Evolutionary conservation across 1,140 invertebrate species (phyloP), one percentile per base, ranked within the genome.

Genomic region (Diorhabda elongata): DNA sequence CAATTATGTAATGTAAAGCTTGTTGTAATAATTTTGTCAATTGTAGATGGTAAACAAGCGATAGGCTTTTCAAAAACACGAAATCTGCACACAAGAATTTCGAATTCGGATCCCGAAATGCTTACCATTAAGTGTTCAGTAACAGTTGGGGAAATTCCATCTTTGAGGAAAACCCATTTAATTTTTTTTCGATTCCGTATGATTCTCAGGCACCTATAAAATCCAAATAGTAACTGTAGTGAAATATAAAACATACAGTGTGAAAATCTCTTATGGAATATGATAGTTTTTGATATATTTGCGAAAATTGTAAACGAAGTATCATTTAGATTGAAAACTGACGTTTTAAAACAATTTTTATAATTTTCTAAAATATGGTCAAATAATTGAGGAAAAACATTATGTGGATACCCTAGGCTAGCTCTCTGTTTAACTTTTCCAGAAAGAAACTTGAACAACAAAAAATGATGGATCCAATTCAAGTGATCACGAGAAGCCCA

Each of bases 121-220:
- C 69, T 81, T 82, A 0, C 83, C 82, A 78, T 84, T 82, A 6
- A 84, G 74, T 26, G 82, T 76, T 45, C 78, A 77, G 42, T 77
- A 62, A 70, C 79, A 81, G 75, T 81, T 76, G 41, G 78, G 77
- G 26, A 67, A 67, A 52, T 67, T 67, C 41, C 45, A 61, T 45
- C 58, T 61, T 4, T n/a, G 47, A 2, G 52, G 3, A 60, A 45
- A 67, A 9, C 45, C 47, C 5, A 11, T 5, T 11, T 9, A 58
- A n/a, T 44, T 67, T 44, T 60, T 61, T 43, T 45, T 6, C 66
- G 58, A 67, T 61, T 67, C 66, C 1, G 5, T 9, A 52, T 5
- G 5, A 52, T 52, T 52, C 45, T 52, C 45, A 6, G 45, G 45
- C 8, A 52, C 45, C 45, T 52, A 9, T 6, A 52, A 52, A 26